phyloP scores from a whole-genome alignment of 2,888 invertebrate genomes.

The Axea sp. region DNA sequence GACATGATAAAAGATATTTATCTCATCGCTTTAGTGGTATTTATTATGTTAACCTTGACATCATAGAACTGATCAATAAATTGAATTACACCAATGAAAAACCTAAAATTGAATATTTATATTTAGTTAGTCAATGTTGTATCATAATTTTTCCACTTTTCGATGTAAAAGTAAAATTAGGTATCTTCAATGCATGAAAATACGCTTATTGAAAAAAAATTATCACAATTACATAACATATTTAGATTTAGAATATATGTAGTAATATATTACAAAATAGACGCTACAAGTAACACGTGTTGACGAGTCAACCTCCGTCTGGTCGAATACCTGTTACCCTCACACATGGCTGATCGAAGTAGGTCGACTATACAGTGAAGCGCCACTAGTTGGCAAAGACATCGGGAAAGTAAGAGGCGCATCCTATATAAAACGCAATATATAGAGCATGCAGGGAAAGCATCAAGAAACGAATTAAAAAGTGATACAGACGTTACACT shows the following conservation, averaged over 20 bases:
- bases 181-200: too few species aligned
- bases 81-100: constrained; percentile 12
- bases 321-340: constrained; percentile 66
- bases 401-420: constrained; percentile 50
- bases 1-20: too few species aligned
- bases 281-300: constrained; percentile 61
- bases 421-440: constrained; percentile 41
- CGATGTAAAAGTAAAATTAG: too few species aligned
- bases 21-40: background rate
- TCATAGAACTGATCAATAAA: constrained; percentile 27
- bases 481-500: constrained; percentile 21
- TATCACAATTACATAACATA: background rate
- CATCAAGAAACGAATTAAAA: constrained; percentile 45
- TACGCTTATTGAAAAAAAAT: background rate
- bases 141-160: background rate
- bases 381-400: constrained; percentile 52
- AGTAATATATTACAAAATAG: constrained; percentile 25
- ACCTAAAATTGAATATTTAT: constrained; percentile 20
- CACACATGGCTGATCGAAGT: constrained; percentile 66
- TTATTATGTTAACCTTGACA: constrained; percentile 29
- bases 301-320: constrained; percentile 57
- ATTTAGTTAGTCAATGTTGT: constrained; percentile 17
- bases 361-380: constrained; percentile 66
- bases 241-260: background rate
- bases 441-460: constrained; percentile 41